Base-by-base conservation (phyloP, 2,113 vertebrate genomes). In the Scytalopus superciliaris region DNA sequence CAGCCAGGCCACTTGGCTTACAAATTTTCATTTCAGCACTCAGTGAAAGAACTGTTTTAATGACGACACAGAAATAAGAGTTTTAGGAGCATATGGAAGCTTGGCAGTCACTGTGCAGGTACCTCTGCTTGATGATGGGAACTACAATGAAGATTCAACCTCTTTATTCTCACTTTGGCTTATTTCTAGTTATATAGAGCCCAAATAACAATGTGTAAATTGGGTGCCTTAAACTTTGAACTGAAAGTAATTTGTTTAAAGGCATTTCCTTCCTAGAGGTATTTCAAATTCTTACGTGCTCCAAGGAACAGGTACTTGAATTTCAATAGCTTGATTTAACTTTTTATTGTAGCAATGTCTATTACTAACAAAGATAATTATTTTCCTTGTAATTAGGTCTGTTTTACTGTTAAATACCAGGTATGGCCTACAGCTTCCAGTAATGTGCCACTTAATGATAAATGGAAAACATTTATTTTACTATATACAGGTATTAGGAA, bases 401-500 rank as follows among this genome's bases (percentile, higher is more conserved):
- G 39, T 87, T 92, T 76, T 81, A 55, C 47, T 47, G 68, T 44
- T 74, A 78, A 84, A 70, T 78, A 31, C 60, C 44, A 74, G 27
- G 56, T 79, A 2, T 62, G 28, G 37, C 68, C 33, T 33, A 25
- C 17, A 84, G 68, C 37, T 84, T 52, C 10, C 56, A 76, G 19
- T 72, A 80, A 75, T 5, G 9, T 44, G 19, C 44, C 52, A 12
- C 12, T 59, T 80, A 87, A 79, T 22, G 21, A 78, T 79, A 79
- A 37, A 55, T 7, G 4, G 19, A 44, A 64, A 53, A 50, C 3
- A 23, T 50, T 64, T 81, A 16, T 64, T 89, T 57, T 70, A 10
- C 77, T 84, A 45, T 25, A n/a, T 66, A 39, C 96, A 99, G 99
- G 99, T 99, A 69, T 97, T 99, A 53, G 99, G 99, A 84, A 98